Evolutionary conservation across 2,797 vertebrate species (phyloP), one percentile per base, ranked within the genome.

Genomic region (Loris lydekkerianus): DNA sequence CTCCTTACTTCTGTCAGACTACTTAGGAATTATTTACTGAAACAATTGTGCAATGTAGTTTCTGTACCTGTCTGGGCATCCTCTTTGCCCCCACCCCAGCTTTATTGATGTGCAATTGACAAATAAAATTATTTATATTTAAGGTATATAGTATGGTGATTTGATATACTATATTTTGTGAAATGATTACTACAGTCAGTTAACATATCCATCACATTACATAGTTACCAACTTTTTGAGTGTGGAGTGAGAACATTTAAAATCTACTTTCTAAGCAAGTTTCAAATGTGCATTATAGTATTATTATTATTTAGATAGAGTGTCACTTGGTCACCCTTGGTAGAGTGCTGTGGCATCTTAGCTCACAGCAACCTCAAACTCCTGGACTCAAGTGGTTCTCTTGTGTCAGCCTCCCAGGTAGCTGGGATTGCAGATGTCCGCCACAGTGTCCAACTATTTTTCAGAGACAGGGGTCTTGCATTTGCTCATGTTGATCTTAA

Each of bases 101-200:
- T 25, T 80, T 23, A 18, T 56, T 43, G 56, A 80, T 58, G 15
- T 31, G 15, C 31, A 60, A 76, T 49, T 70, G 61, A 37, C 0
- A 70, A 86, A 85, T 86, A 72, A 78, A 94, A 78, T 27, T n/a
- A 3, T 70, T 27, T 46, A 49, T 65, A 61, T 72, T 90, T 85
- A 61, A 70, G 8, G 49, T 43, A 40, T 63, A 63, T 29, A 43
- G 9, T 14, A 34, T 43, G n/a, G 3, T 85, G 9, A 9, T 5
- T 72, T 70, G 10, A 27, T 40, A 27, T 25, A 20, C 61, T 49
- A 10, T 78, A 25, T 53, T 20, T 3, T 27, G 7, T 84, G 61
- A 84, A 84, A 20, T 70, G 61, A 13, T 61, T 69, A 70, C 20
- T 21, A 37, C 3, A 31, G 37, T 13, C 4, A 18, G 20, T 34